Percentiles rank a stretch among this genome's conserved stretches.
phyloP scores from a whole-genome alignment of 2,113 vertebrate species.

The Plestiodon gilberti region DNA sequence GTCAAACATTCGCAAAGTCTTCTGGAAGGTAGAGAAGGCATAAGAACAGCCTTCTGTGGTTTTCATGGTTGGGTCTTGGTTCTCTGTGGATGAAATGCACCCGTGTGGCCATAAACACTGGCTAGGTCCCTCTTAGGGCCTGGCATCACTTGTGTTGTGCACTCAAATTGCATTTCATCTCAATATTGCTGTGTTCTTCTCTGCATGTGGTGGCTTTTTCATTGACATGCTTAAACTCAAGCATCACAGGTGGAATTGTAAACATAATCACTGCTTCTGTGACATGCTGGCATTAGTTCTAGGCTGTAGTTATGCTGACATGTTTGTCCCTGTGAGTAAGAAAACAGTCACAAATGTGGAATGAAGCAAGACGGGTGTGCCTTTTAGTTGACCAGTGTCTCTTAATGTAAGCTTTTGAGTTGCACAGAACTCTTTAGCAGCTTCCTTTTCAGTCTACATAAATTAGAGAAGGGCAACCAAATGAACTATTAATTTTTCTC shows the following conservation, averaged over 20 bases:
- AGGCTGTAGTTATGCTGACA: neutral
- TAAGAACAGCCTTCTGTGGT: neutral
- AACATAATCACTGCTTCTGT: neutral
- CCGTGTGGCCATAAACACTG: neutral
- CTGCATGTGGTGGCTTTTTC: constrained; percentile 20
- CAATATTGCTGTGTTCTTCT: neutral
- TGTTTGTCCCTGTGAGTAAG: neutral
- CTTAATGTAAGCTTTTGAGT: neutral
- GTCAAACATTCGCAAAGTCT: neutral
- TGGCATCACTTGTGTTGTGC: neutral
- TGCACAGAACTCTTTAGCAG: neutral
- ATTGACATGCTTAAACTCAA: neutral
- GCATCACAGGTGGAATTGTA: neutral
- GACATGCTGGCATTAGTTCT: neutral
- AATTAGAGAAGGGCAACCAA: neutral
- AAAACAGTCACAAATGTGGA: neutral
- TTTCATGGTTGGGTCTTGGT: neutral
- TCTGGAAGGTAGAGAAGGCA: neutral
- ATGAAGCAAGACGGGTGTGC: neutral
- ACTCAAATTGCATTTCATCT: neutral
- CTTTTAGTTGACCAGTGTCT: neutral
- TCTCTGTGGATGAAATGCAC: neutral
- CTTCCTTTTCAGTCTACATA: neutral
- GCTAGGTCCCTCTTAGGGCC: neutral
- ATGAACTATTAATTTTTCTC: constrained; percentile 37